A percentile compares a stretch with the other conserved stretches of the same genome.
Conservation (phyloP, 2,888 invertebrate genomes). For the Tridacna crocea region DNA sequence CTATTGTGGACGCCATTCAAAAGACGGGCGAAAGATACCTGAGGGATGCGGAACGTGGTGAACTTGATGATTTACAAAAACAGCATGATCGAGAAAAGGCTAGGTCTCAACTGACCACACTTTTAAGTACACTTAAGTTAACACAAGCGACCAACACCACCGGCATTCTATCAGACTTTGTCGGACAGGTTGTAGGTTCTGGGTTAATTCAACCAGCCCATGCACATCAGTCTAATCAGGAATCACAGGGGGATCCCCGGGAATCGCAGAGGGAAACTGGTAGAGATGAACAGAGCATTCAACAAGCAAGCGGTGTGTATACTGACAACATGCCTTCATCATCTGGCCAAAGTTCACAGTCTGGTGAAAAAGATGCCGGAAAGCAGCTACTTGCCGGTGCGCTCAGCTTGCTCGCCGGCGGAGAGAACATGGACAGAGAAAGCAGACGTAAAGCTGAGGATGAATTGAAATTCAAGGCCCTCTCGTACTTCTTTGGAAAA, state of each 20-base stretch:
- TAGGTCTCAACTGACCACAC: background rate
- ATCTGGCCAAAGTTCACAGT: background rate
- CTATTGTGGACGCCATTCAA: slow-evolving; percentile 26
- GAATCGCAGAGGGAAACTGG: no score
- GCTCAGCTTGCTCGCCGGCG: background rate
- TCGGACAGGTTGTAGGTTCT: background rate
- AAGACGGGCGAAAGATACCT: background rate
- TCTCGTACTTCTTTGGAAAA: slow-evolving; percentile 15
- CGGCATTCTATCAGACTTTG: background rate
- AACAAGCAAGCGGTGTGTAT: no score
- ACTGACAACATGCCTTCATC: background rate
- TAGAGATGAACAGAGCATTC: no score
- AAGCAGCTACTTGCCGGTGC: slow-evolving; percentile 4
- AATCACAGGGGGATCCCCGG: no score
- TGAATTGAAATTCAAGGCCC: slow-evolving; percentile 14
- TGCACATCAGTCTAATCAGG: no score
- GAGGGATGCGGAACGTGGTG: slow-evolving; percentile 1
- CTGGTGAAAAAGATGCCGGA: background rate
- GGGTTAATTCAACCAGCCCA: background rate
- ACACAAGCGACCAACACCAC: background rate
- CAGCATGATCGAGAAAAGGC: background rate
- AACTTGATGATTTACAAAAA: slow-evolving; percentile 8
- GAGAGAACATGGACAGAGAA: slow-evolving; percentile 8
- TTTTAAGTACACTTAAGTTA: background rate
- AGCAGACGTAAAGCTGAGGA: slow-evolving; percentile 8